These are phyloP conservation scores for Philotrypesis tridentata DNA, from an alignment of 1,140 invertebrate genomes.

Conservation along the genomic window DNA sequence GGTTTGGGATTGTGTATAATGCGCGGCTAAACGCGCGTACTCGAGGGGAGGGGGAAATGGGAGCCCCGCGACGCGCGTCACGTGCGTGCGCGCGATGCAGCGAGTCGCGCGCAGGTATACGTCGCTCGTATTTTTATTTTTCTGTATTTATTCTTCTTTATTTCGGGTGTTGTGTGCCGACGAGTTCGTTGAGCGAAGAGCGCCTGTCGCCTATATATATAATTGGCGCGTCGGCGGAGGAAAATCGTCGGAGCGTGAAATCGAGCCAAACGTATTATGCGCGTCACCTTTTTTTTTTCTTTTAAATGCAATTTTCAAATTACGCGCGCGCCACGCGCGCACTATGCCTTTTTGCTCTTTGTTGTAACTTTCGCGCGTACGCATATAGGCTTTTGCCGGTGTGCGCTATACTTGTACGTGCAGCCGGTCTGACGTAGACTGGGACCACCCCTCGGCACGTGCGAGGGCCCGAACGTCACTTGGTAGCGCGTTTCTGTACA, in stretches of 20 bases:
- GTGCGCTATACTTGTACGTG: not conserved
- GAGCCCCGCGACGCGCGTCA: no score
- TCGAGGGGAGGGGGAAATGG: no score
- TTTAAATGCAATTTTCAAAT: slow-evolving; percentile 29
- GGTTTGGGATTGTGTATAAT: no score
- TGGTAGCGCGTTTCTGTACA: not conserved
- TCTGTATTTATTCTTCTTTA: no score
- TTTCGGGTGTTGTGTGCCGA: no score
- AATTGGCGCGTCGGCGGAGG: no score
- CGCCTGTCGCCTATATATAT: not conserved
- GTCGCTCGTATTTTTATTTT: no score
- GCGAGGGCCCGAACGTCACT: slow-evolving; percentile 28
- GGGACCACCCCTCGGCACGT: slow-evolving; percentile 49
- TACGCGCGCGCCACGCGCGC: not conserved
- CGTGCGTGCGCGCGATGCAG: no score
- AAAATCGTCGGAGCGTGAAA: not conserved
- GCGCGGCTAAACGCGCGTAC: no score
- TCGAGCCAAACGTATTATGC: not conserved
- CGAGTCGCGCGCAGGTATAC: no score
- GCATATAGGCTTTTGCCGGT: not conserved
- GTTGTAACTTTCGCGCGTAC: not conserved
- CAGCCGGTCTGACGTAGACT: slow-evolving; percentile 30
- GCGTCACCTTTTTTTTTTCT: no score
- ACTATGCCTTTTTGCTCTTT: slow-evolving; percentile 4
- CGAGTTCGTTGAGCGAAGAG: no score